Conservation (phyloP, 2,113 vertebrate species). For the Psittacula cyanocephala region DNA sequence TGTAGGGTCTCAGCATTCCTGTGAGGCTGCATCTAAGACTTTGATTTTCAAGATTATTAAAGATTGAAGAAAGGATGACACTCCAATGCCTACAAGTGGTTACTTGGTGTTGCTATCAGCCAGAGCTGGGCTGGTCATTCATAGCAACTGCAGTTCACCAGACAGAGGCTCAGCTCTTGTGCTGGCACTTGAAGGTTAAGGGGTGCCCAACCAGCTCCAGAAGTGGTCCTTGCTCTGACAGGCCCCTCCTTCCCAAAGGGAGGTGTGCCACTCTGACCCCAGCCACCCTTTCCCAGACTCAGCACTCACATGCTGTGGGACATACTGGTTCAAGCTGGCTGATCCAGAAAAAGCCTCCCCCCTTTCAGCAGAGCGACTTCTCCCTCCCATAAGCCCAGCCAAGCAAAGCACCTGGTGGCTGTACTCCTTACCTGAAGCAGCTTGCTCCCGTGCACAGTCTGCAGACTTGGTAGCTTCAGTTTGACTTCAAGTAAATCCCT, state of each 20-base stretch:
- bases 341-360: neutral
- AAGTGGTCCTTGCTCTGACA: neutral
- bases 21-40: neutral
- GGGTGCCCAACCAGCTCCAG: neutral
- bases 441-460: neutral
- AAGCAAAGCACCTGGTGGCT: neutral
- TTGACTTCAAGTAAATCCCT: neutral
- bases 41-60: neutral
- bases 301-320: neutral
- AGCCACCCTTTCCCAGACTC: neutral
- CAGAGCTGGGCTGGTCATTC: neutral
- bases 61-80: neutral
- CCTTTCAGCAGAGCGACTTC: neutral
- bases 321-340: neutral
- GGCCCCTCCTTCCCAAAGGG: neutral
- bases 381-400: neutral
- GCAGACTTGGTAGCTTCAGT: neutral
- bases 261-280: neutral
- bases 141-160: neutral
- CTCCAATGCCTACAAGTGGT: neutral
- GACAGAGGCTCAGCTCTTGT: neutral
- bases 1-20: neutral
- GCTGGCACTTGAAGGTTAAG: neutral
- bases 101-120: neutral
- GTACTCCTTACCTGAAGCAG: accelerated